These are phyloP conservation scores for Parazoanthus swiftii DNA, from an alignment of 92 coral and sea anemone genomes.

Conservation along the genomic window DNA sequence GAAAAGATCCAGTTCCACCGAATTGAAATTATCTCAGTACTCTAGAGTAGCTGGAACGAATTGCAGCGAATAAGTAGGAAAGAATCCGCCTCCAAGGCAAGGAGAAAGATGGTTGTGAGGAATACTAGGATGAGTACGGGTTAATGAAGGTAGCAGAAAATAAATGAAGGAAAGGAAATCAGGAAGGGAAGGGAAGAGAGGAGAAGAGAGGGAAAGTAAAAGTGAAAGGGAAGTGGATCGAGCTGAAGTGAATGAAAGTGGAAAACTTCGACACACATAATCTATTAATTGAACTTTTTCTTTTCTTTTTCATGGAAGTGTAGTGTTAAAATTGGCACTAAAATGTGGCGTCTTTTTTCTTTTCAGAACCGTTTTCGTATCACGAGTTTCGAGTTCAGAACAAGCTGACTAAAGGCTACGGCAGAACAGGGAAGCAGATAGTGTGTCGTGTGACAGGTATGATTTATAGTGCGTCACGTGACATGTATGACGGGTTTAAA, in stretches of 20 bases:
- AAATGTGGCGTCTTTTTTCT: not conserved
- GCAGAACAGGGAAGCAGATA: constrained; percentile 47
- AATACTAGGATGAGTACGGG: no score
- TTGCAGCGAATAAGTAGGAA: not conserved
- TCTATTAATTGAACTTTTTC: no score
- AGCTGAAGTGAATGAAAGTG: not conserved
- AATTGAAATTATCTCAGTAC: not conserved
- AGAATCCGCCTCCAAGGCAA: no score
- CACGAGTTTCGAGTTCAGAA: constrained; percentile 67
- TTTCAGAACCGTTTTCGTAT: constrained; percentile 64
- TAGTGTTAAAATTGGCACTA: not conserved
- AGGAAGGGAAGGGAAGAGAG: not conserved
- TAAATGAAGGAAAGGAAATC: not conserved
- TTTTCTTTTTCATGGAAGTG: not conserved
- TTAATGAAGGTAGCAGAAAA: no score
- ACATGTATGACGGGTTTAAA: no score
- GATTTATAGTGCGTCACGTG: no score
- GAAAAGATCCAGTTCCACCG: no score
- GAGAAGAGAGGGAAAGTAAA: not conserved
- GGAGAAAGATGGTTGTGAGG: no score
- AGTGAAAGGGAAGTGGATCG: no score
- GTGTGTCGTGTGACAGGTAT: constrained; percentile 55
- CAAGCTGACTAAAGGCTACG: constrained; percentile 54
- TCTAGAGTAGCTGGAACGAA: not conserved
- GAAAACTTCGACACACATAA: not conserved